Evolutionary conservation across 2,888 invertebrate genomes (phyloP), one percentile per base, ranked within the genome.

Genomic region (Aspidiotus destructor): DNA sequence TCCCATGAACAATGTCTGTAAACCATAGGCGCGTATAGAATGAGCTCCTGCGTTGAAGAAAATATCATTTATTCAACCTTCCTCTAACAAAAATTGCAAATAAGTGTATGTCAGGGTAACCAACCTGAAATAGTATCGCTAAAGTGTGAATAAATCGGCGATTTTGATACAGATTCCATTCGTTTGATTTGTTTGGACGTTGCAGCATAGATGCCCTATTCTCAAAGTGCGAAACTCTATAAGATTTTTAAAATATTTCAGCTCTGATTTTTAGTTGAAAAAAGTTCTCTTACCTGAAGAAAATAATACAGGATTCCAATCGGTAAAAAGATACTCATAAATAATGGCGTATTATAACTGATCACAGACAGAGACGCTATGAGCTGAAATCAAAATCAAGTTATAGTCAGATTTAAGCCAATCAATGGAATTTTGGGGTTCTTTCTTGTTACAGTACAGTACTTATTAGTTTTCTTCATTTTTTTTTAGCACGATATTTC

Each of bases 61-160:
- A 28, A 28, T n/a, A 28, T 54, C 2, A 13, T n/a, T 54, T 40
- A 41, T 54, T 13, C 17, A 17, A 44, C 40, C 60, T 63, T 72
- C 28, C 28, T 28, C 5, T 1, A 28, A 28, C 2, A 28, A 28
- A 28, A 28, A 28, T 28, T 28, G 28, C 5, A 28, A 5, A n/a
- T n/a, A n/a, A n/a, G n/a, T n/a, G 28, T 28, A 28, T 28, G 28
- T 28, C 1, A 28, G 28, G 28, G 5, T 28, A 3, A 28, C 5
- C 28, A 28, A 28, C 81, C 80, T 3, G 89, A 89, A 62, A 98
- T 86, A 57, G 92, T 94, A 81, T 98, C 98, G 17, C 92, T 88
- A 76, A 98, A 96, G 79, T 96, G 96, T 10, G 95, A 94, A 80
- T 94, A 98, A 75, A 98, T 93, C 0, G 97, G 98, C 44, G 97